phyloP scores from a whole-genome alignment of 2,113 vertebrate species.

The Scartelaos histophorus region DNA sequence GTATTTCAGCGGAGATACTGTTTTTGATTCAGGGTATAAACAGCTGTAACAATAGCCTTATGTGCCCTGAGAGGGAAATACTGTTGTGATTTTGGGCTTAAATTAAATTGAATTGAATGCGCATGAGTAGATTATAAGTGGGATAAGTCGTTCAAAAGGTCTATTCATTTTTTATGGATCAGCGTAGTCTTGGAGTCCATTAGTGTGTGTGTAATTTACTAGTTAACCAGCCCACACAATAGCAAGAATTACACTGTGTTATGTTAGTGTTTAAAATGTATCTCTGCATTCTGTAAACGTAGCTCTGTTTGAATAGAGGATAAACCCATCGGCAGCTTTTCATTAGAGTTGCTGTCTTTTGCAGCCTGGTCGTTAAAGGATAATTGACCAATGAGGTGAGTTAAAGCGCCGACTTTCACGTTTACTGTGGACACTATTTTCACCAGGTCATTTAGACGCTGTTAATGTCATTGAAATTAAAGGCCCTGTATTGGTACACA shows the following conservation, averaged over 20 bases:
- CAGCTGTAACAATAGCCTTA: no score
- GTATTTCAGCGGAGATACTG: no score
- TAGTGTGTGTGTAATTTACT: no score
- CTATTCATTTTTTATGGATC: no score
- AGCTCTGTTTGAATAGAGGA: background rate
- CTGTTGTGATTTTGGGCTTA: no score
- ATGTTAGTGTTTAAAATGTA: constrained; percentile 25
- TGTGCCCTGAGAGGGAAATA: no score
- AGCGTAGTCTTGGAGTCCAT: no score
- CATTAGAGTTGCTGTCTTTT: constrained; percentile 30
- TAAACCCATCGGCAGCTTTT: constrained; percentile 31
- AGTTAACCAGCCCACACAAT: background rate
- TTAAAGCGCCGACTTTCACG: constrained; percentile 52
- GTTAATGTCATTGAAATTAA: constrained; percentile 51
- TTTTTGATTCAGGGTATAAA: no score
- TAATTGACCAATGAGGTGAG: constrained; percentile 46
- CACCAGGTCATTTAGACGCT: constrained; percentile 45
- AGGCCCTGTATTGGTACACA: no score
- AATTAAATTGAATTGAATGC: no score
- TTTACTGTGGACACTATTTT: constrained; percentile 61
- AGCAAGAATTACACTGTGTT: background rate
- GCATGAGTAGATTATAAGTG: no score
- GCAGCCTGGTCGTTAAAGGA: constrained; percentile 42
- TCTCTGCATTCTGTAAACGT: constrained; percentile 32
- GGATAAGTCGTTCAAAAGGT: no score